Percentiles rank a stretch among this genome's conserved stretches.
phyloP scores from a whole-genome alignment of 37 sponge, comb jelly and placozoan genomes.

The Ianthella basta region DNA sequence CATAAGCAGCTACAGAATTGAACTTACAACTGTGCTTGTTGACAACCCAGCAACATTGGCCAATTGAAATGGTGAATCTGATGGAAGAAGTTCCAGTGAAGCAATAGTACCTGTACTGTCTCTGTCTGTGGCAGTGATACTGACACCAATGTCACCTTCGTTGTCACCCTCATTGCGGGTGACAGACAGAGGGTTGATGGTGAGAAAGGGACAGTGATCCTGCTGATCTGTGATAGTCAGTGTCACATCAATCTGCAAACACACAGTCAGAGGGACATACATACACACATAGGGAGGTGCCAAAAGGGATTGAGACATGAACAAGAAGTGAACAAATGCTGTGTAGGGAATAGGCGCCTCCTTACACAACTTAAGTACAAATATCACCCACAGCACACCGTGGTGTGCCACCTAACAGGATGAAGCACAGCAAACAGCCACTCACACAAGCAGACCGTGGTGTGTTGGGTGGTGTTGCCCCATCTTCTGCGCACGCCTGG shows the following conservation, averaged over 20 bases:
- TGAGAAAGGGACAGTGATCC: constrained; percentile 23
- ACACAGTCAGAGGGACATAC: background rate
- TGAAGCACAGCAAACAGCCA: background rate
- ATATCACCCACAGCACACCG: background rate
- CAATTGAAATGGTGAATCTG: too few species aligned
- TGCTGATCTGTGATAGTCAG: background rate
- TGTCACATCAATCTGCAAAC: background rate
- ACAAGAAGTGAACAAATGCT: background rate
- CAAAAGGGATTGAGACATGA: background rate
- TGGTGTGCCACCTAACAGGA: background rate
- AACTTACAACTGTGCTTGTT: background rate
- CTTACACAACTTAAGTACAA: background rate
- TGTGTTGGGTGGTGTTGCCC: background rate
- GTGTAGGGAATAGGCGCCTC: background rate
- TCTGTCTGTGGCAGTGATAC: background rate
- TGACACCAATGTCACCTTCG: constrained; percentile 2
- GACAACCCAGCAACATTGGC: too few species aligned
- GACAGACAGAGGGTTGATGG: constrained; percentile 19
- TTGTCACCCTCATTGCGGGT: background rate
- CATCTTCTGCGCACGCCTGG: constrained; percentile 14
- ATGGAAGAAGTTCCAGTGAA: too few species aligned
- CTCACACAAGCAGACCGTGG: constrained; percentile 19
- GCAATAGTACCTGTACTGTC: background rate
- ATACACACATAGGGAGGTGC: background rate
- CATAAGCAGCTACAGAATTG: too few species aligned